Percentiles rank a stretch among this genome's conserved stretches.
phyloP scores from a whole-genome alignment of 2,113 vertebrate genomes.

The Onychostoma macrolepis region DNA sequence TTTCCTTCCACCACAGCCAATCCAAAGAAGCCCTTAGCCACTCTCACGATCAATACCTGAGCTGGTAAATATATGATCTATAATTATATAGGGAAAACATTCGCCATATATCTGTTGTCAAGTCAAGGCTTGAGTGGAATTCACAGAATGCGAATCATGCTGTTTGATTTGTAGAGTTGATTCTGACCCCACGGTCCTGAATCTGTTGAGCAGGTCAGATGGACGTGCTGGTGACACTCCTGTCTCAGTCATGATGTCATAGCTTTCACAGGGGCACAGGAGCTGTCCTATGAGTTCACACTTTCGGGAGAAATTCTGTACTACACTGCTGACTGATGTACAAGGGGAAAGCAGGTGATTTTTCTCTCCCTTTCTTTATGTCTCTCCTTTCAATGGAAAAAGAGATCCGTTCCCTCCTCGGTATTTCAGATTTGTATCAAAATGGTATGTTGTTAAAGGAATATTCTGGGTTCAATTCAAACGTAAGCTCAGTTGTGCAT shows the following conservation, averaged over 20 bases:
- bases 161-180: constrained; percentile 40
- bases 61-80: constrained; percentile 59
- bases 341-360: neutral
- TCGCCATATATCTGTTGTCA: constrained; percentile 58
- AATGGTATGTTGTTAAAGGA: neutral
- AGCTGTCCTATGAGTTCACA: constrained; percentile 74
- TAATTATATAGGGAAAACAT: constrained; percentile 59
- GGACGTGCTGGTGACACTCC: constrained; percentile 6
- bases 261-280: constrained; percentile 71
- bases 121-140: constrained; percentile 45
- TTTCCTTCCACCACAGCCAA: constrained; percentile 65
- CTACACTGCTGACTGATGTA: constrained; percentile 68
- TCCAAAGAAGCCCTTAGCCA: constrained; percentile 61
- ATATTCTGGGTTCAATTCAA: neutral
- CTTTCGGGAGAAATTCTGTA: constrained; percentile 76
- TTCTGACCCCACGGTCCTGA: neutral
- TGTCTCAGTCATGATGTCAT: constrained; percentile 71
- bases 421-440: constrained; percentile 10
- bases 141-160: constrained; percentile 11
- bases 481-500: neutral
- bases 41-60: constrained; percentile 58
- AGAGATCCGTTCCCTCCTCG: neutral
- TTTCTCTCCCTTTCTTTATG: neutral
- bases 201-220: neutral
- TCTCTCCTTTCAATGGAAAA: neutral